A percentile compares a stretch with the other conserved stretches of the same genome.
These are phyloP conservation scores for Chrysodeixis includens DNA, from an alignment of 2,888 invertebrate genomes.

Conservation along the genomic window DNA sequence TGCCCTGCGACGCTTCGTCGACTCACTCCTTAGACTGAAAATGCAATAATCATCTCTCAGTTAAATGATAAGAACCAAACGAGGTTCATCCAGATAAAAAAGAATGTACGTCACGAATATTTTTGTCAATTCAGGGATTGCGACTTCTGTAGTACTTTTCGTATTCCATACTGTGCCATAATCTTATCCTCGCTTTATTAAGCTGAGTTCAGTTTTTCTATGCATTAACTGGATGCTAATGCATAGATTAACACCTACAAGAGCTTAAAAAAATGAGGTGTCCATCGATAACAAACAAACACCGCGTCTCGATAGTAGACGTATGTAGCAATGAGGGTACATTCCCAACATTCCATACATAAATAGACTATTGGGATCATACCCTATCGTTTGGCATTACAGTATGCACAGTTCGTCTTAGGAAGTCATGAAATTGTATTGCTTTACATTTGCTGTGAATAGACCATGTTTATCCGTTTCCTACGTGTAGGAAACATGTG, in stretches of 20 bases:
- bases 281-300: constrained; percentile 5
- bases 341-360: constrained; percentile 33
- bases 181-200: no score
- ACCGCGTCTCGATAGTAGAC: not conserved
- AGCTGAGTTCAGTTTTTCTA: no score
- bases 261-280: not conserved
- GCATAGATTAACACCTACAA: not conserved
- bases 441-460: constrained; percentile 18
- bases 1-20: constrained; percentile 12
- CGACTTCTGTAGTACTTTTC: no score
- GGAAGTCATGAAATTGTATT: constrained; percentile 46
- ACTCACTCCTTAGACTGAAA: constrained; percentile 30
- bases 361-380: constrained; percentile 53
- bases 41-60: constrained; percentile 23
- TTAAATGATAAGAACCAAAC: no score
- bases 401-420: constrained; percentile 32
- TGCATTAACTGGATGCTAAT: not conserved
- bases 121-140: no score
- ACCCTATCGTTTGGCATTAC: constrained; percentile 48
- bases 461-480: constrained; percentile 10
- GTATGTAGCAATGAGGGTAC: constrained; percentile 5
- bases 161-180: no score
- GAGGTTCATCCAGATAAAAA: no score
- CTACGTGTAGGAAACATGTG: not conserved
- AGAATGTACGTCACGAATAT: no score